Evolutionary conservation across 37 sponge, comb jelly and placozoan genomes (phyloP).

Genomic region (Ephydatia muelleri): DNA sequence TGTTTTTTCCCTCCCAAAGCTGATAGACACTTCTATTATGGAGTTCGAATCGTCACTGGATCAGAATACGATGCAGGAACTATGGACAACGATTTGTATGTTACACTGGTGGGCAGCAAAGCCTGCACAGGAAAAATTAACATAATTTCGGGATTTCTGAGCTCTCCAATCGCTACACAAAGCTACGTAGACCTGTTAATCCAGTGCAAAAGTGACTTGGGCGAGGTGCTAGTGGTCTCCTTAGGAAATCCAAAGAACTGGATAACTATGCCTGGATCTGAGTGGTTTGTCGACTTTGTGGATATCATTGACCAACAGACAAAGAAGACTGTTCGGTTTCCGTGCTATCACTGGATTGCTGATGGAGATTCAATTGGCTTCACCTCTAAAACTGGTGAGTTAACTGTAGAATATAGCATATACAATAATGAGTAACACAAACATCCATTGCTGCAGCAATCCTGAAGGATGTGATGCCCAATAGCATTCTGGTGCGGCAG

Average conservation of each 20-base stretch:
- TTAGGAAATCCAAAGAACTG: constrained; percentile 20
- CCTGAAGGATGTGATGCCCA: constrained; percentile 10
- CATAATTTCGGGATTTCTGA: background rate
- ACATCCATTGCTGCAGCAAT: constrained; percentile 3
- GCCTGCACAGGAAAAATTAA: background rate
- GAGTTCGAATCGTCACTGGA: constrained; percentile 36
- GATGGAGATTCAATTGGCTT: background rate
- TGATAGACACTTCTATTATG: background rate
- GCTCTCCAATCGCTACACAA: background rate
- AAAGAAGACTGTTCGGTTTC: background rate
- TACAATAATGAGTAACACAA: too few species aligned
- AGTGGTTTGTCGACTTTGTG: constrained; percentile 40
- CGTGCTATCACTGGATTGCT: constrained; percentile 57
- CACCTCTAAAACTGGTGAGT: constrained; percentile 33
- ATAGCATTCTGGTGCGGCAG: constrained; percentile 11
- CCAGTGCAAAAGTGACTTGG: constrained; percentile 21
- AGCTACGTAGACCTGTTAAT: constrained; percentile 29
- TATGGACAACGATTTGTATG: background rate
- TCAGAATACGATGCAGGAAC: constrained; percentile 11
- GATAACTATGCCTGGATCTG: background rate
- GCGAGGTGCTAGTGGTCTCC: constrained; percentile 29
- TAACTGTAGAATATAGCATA: background rate
- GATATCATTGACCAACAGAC: background rate
- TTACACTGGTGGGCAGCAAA: constrained; percentile 30
- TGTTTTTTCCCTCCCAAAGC: background rate